Evolutionary conservation across 2,797 vertebrate genomes (phyloP).

Genomic region (Masticophis lateralis): DNA sequence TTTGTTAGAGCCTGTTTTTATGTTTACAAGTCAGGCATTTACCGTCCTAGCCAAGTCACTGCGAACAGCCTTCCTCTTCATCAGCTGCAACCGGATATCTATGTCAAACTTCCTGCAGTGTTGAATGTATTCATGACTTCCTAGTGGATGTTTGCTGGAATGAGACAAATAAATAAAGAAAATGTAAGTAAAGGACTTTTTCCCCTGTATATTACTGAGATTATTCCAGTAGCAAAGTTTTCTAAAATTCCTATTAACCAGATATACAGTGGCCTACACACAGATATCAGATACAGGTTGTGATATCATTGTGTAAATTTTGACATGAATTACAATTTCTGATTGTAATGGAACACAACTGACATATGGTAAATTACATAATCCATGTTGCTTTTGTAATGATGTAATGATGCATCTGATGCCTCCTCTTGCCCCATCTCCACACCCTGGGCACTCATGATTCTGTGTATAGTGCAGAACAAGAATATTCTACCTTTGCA

Average conservation of each 20-base stretch:
- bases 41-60: constrained; percentile 83
- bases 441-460: background rate
- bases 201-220: background rate
- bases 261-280: background rate
- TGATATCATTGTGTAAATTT: background rate
- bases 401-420: background rate
- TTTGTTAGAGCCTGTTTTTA: background rate
- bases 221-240: constrained; percentile 1
- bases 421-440: background rate
- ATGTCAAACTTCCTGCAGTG: constrained; percentile 89
- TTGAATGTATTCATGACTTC: constrained; percentile 87
- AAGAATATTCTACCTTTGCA: fast-evolving
- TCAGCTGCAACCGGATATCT: constrained; percentile 85
- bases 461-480: background rate
- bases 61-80: constrained; percentile 72
- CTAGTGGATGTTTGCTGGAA: constrained; percentile 83
- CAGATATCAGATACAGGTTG: background rate
- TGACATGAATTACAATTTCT: background rate
- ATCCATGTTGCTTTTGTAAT: background rate
- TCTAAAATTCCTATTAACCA: constrained; percentile 38
- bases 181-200: background rate
- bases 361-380: background rate
- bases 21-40: constrained; percentile 14
- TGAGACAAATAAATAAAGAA: background rate
- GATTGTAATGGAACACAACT: background rate